These are phyloP conservation scores for Nycticorax nycticorax DNA, from an alignment of 2,113 vertebrate species.

Conservation along the genomic window DNA sequence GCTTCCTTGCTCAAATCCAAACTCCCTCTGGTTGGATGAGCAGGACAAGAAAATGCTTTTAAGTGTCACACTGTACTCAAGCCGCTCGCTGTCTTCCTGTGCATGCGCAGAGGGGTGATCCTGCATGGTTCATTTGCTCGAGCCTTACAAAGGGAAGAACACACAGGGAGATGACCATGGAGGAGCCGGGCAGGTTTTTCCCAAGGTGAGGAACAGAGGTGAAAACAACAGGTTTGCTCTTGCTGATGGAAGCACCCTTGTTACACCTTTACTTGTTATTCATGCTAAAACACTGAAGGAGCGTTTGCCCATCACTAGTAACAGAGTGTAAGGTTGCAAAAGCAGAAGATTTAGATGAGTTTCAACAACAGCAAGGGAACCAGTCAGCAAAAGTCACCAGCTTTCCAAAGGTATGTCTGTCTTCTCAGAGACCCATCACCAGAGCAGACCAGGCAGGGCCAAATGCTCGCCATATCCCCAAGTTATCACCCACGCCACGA, in stretches of 20 bases:
- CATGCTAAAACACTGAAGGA: not conserved
- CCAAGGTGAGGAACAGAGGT: not conserved
- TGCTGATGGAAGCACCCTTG: not conserved
- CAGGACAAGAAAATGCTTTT: not conserved
- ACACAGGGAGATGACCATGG: not conserved
- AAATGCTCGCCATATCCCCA: not conserved
- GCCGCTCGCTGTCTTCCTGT: not conserved
- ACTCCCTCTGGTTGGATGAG: not conserved
- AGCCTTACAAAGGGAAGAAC: not conserved
- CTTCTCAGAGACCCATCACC: not conserved
- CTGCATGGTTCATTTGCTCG: not conserved
- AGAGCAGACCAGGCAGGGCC: not conserved
- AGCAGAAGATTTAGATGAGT: not conserved
- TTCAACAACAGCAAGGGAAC: not conserved
- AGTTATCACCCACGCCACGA: fast-evolving
- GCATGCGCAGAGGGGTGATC: not conserved
- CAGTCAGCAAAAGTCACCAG: not conserved
- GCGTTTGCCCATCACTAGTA: not conserved
- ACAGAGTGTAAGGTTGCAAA: not conserved
- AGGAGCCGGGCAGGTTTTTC: not conserved
- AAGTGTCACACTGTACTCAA: not conserved
- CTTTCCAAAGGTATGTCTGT: not conserved
- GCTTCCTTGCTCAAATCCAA: not conserved
- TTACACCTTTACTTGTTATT: not conserved
- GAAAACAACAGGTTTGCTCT: not conserved